Percentiles rank a stretch among this genome's conserved stretches.
Conservation (phyloP, 2,888 invertebrate genomes). For the Tanytarsus gracilentus region DNA sequence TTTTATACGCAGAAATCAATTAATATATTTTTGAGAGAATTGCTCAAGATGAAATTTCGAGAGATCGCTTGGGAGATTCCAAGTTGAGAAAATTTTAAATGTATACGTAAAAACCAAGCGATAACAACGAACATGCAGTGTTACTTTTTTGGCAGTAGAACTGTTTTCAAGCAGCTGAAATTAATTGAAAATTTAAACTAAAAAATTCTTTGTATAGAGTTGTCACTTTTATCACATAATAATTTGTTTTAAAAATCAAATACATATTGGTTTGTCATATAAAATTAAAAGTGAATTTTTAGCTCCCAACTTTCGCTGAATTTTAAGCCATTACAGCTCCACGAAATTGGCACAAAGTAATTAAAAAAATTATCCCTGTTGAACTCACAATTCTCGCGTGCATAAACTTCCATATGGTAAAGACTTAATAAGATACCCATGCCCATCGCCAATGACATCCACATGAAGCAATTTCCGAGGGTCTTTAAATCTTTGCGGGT, state of each 20-base stretch:
- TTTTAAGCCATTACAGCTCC: conserved; percentile 39
- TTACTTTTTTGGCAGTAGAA: too few relatives aligned
- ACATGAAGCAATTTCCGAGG: conserved; percentile 71
- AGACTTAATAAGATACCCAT: conserved; percentile 55
- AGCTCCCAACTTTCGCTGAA: conserved; percentile 30
- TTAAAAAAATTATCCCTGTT: conserved; percentile 35
- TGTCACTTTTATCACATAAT: background rate
- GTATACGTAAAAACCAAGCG: too few relatives aligned
- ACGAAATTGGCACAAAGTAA: conserved; percentile 46
- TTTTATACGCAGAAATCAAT: too few relatives aligned
- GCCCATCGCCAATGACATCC: conserved; percentile 71
- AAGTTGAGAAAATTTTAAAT: too few relatives aligned
- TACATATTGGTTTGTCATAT: background rate
- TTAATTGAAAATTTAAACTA: too few relatives aligned
- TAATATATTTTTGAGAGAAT: too few relatives aligned
- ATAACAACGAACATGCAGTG: too few relatives aligned
- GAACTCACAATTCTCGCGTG: conserved; percentile 56
- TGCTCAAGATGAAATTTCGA: too few relatives aligned
- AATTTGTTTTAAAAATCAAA: background rate
- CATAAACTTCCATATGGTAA: conserved; percentile 81
- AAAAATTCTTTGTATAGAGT: background rate
- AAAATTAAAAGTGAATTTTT: conserved; percentile 19
- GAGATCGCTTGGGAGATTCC: too few relatives aligned
- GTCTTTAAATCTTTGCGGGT: conserved; percentile 45
- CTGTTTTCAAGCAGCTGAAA: too few relatives aligned